phyloP scores from a whole-genome alignment of 2,797 vertebrate genomes.

The Paedocypris micromegethes region DNA sequence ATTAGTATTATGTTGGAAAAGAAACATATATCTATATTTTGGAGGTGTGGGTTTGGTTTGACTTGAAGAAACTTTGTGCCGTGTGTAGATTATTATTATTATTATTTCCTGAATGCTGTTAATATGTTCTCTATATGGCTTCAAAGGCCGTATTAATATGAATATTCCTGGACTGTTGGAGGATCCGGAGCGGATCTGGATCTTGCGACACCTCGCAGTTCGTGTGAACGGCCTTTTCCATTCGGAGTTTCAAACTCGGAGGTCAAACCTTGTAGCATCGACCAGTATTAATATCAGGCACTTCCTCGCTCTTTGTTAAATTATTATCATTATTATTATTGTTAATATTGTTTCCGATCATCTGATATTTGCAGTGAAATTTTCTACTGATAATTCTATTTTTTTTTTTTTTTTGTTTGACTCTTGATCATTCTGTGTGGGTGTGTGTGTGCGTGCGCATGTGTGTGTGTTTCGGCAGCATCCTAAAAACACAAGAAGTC shows the following conservation, averaged over 20 bases:
- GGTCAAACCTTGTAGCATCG: constrained; percentile 49
- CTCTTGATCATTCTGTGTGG: constrained; percentile 22
- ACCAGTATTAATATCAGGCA: constrained; percentile 57
- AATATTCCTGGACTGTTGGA: background rate
- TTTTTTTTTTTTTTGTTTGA: constrained; percentile 33
- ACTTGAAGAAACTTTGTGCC: constrained; percentile 74
- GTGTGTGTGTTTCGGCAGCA: constrained; percentile 55
- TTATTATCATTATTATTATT: constrained; percentile 32
- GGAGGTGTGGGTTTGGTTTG: constrained; percentile 74
- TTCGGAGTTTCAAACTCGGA: constrained; percentile 20
- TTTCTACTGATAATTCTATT: constrained; percentile 59
- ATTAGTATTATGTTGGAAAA: constrained; percentile 63
- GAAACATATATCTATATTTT: constrained; percentile 52
- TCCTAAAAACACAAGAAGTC: constrained; percentile 37
- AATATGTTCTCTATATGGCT: constrained; percentile 35
- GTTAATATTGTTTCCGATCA: constrained; percentile 43
- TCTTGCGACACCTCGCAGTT: background rate
- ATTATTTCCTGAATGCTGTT: constrained; percentile 70
- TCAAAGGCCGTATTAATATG: constrained; percentile 48
- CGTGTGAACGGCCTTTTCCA: constrained; percentile 1
- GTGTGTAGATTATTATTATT: constrained; percentile 53
- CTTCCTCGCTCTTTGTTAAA: constrained; percentile 44
- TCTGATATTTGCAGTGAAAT: constrained; percentile 51
- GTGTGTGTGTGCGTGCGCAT: constrained; percentile 1
- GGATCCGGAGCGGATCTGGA: constrained; percentile 6